phyloP scores from a whole-genome alignment of 2,797 vertebrate genomes.

The Anabacerthia variegaticeps region DNA sequence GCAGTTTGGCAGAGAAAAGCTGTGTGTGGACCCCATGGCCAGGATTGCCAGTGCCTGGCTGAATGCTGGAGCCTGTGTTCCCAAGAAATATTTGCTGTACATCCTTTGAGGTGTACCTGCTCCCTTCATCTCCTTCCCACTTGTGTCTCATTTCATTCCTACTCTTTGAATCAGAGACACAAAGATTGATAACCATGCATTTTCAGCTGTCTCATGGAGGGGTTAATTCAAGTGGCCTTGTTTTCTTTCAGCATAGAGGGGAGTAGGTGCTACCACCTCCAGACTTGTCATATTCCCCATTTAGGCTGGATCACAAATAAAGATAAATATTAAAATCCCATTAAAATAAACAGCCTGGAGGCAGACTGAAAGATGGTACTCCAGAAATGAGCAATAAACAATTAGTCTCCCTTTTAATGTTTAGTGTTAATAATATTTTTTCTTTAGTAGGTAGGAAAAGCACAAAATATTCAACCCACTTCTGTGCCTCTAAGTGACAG shows the following conservation, averaged over 20 bases:
- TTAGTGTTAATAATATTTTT: not conserved
- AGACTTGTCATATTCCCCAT: not conserved
- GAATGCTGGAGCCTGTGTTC: not conserved
- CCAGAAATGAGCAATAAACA: constrained; percentile 10
- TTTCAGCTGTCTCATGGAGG: not conserved
- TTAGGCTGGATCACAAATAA: not conserved
- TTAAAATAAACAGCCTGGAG: not conserved
- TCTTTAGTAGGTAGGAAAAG: not conserved
- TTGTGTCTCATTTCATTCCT: not conserved
- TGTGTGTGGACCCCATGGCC: fast-evolving
- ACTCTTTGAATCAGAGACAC: not conserved
- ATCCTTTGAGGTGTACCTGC: not conserved
- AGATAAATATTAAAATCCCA: not conserved
- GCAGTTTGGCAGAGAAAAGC: not conserved
- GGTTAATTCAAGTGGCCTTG: not conserved
- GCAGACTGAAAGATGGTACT: not conserved
- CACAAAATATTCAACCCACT: not conserved
- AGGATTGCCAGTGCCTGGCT: not conserved
- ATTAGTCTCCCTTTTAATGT: not conserved
- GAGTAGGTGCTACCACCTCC: not conserved
- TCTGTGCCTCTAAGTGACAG: not conserved
- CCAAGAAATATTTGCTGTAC: not conserved
- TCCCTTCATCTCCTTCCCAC: not conserved
- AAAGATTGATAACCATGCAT: not conserved
- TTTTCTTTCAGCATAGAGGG: not conserved